Conservation (phyloP, 2,888 invertebrate genomes). For the Caenorhabditis sp. region DNA sequence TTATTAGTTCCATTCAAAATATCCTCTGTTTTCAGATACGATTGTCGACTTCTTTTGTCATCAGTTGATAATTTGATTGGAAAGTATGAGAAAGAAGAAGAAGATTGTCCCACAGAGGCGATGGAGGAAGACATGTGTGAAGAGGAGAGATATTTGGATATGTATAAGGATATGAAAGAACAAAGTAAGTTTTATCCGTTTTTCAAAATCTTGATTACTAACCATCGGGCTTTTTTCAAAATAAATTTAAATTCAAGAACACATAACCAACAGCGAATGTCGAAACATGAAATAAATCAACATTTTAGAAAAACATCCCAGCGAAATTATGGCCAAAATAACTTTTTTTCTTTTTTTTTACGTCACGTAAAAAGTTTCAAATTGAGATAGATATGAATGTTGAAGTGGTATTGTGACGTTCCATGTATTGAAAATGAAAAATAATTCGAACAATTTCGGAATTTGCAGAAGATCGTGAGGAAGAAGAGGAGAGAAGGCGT, state of each 20-base stretch:
- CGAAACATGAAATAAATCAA: too few species aligned
- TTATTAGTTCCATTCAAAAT: neutral
- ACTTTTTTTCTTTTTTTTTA: too few species aligned
- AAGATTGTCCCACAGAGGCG: constrained; percentile 70
- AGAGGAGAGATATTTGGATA: constrained; percentile 89
- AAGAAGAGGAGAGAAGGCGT: constrained; percentile 12
- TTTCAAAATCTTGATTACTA: too few species aligned
- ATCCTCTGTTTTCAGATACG: constrained; percentile 62
- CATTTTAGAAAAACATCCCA: too few species aligned
- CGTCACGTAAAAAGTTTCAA: too few species aligned
- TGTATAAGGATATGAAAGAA: constrained; percentile 85
- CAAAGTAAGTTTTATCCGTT: constrained; percentile 13
- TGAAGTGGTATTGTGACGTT: too few species aligned
- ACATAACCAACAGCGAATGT: too few species aligned
- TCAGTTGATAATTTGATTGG: constrained; percentile 73
- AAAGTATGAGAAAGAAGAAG: constrained; percentile 77
- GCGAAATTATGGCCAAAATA: too few species aligned
- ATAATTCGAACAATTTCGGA: neutral
- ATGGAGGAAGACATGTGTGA: constrained; percentile 90
- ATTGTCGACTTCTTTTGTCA: constrained; percentile 63
- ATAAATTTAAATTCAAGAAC: too few species aligned
- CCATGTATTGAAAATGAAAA: too few species aligned
- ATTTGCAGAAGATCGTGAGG: constrained; percentile 28
- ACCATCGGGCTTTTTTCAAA: too few species aligned
- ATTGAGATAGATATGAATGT: too few species aligned